phyloP scores from a whole-genome alignment of 1,140 invertebrate genomes.

The Papilio polytes region DNA sequence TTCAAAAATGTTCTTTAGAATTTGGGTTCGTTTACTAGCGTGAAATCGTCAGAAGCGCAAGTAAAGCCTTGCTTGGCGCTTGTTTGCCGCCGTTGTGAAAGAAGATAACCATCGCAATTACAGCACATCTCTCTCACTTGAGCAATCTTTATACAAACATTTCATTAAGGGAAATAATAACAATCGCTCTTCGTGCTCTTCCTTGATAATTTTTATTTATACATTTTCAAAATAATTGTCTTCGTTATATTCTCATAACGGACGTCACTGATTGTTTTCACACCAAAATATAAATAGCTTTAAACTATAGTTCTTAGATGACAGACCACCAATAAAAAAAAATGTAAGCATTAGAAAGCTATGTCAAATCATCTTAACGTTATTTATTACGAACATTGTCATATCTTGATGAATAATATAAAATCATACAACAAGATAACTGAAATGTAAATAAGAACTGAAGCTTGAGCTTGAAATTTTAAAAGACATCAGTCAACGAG shows the following conservation, averaged over 20 bases:
- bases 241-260: background rate
- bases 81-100: conserved; percentile 61
- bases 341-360: background rate
- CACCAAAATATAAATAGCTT: background rate
- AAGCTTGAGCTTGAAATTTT: conserved; percentile 21
- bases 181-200: conserved; percentile 46
- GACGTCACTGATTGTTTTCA: background rate
- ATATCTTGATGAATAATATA: background rate
- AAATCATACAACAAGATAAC: conserved; percentile 25
- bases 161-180: conserved; percentile 57
- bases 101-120: conserved; percentile 59
- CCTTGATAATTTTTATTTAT: conserved; percentile 3
- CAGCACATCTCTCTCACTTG: conserved; percentile 56
- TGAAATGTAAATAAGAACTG: background rate
- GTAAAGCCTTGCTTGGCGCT: conserved; percentile 39
- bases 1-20: background rate
- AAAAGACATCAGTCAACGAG: conserved; percentile 33
- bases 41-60: background rate
- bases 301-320: too few species aligned
- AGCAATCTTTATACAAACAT: conserved; percentile 52
- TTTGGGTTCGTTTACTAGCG: background rate
- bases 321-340: background rate
- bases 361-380: background rate
- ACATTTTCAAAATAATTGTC: background rate
- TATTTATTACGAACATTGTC: background rate